phyloP scores from a whole-genome alignment of 2,888 invertebrate species.

The Acanthococcus lagerstroemiae region DNA sequence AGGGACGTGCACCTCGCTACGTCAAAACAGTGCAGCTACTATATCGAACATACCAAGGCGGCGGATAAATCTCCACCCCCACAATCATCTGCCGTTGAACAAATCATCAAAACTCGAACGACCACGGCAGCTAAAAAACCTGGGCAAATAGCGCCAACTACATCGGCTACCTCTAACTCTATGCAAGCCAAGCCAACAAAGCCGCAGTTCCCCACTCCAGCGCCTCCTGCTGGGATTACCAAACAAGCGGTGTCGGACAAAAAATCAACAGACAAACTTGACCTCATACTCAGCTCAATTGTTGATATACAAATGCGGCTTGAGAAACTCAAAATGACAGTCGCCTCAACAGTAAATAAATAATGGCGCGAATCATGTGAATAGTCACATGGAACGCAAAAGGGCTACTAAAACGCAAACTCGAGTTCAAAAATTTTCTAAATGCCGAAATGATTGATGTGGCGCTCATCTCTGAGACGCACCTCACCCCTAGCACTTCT shows the following conservation, averaged over 20 bases:
- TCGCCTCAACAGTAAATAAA: neutral
- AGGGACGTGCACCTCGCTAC: neutral
- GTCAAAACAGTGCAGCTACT: neutral
- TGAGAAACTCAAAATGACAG: neutral
- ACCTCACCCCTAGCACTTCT: neutral
- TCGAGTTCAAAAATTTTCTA: neutral
- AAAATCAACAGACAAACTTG: neutral
- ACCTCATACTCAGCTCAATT: neutral
- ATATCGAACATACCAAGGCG: neutral
- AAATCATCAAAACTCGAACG: neutral
- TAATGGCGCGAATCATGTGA: neutral
- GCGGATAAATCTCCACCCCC: neutral
- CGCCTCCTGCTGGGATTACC: neutral
- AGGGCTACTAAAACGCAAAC: neutral
- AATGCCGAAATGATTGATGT: neutral
- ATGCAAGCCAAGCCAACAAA: no score
- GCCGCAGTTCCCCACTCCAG: neutral
- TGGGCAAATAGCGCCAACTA: neutral
- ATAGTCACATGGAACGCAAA: conserved; percentile 2
- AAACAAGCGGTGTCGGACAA: neutral
- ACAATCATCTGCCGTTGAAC: neutral
- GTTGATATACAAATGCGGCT: neutral
- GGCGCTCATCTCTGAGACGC: neutral
- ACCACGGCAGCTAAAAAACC: neutral
- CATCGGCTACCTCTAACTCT: neutral